phyloP scores from a whole-genome alignment of 2,113 vertebrate species.

The Zootoca vivipara region DNA sequence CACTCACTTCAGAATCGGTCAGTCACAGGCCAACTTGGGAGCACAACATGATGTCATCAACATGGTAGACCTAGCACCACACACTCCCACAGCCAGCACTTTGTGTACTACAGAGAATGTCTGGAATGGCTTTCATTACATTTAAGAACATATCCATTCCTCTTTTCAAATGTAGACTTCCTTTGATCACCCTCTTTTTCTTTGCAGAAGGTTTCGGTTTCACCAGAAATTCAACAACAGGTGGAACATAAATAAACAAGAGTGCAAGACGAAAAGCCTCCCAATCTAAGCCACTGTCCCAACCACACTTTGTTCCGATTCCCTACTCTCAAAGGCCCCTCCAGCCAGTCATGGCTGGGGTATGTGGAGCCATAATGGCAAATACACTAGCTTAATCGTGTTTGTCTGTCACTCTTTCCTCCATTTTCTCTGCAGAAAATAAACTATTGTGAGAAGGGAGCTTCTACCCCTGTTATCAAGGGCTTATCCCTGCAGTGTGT shows the following conservation, averaged over 20 bases:
- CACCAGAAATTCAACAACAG: neutral
- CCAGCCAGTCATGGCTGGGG: neutral
- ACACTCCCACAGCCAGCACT: no score
- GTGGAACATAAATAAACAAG: neutral
- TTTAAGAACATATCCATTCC: neutral
- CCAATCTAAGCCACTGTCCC: neutral
- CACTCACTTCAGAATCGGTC: no score
- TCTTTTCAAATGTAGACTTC: neutral
- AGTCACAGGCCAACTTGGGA: no score
- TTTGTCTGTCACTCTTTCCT: neutral
- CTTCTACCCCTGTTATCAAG: neutral
- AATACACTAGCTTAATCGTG: neutral
- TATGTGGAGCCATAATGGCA: neutral
- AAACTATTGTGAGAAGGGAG: neutral
- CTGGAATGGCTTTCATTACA: neutral
- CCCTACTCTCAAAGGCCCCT: neutral
- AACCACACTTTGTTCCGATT: neutral
- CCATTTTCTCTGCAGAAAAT: slow-evolving; percentile 8
- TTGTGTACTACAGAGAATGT: no score
- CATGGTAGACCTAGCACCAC: no score
- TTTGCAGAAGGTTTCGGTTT: neutral
- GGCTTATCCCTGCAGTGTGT: neutral
- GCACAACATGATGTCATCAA: no score
- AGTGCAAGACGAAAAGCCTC: no score
- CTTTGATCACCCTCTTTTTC: neutral